phyloP scores from a whole-genome alignment of 2,113 vertebrate species.

The Scomber japonicus region DNA sequence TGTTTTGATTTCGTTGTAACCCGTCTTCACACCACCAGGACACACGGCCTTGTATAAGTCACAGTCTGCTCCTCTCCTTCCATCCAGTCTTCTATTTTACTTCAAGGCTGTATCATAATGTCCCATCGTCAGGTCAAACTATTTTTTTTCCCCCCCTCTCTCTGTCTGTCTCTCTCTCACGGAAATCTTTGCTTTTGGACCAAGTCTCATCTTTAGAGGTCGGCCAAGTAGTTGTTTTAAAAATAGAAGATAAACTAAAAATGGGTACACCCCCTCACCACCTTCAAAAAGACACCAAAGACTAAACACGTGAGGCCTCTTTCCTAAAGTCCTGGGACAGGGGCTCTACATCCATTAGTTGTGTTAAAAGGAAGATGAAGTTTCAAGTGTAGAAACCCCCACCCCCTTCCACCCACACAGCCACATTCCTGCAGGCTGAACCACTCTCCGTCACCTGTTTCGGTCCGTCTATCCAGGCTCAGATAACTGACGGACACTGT shows the following conservation, averaged over 20 bases:
- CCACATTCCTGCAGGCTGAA: conserved; percentile 52
- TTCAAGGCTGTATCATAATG: conserved; percentile 8
- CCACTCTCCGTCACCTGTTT: conserved; percentile 75
- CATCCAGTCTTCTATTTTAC: conserved; percentile 2
- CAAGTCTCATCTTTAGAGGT: background rate
- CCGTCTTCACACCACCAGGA: conserved; percentile 15
- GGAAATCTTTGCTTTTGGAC: background rate
- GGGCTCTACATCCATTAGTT: background rate
- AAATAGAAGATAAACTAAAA: background rate
- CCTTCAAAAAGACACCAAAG: background rate
- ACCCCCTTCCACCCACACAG: background rate
- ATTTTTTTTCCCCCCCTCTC: background rate
- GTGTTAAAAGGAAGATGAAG: conserved; percentile 42
- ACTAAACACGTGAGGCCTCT: conserved; percentile 32
- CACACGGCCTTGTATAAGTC: conserved; percentile 46
- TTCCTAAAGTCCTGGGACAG: conserved; percentile 41
- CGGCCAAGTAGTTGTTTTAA: background rate
- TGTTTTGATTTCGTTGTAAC: conserved; percentile 43
- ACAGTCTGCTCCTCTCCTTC: conserved; percentile 21
- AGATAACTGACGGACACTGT: conserved; percentile 24
- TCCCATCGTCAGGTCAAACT: background rate
- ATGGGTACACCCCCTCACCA: background rate
- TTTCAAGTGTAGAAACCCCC: conserved; percentile 60
- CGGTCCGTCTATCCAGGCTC: conserved; percentile 40
- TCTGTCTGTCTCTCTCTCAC: background rate